Percentiles rank a stretch among this genome's conserved stretches.
These are phyloP conservation scores for Ictalurus furcatus DNA, from an alignment of 2,113 vertebrate genomes.

Conservation along the genomic window DNA sequence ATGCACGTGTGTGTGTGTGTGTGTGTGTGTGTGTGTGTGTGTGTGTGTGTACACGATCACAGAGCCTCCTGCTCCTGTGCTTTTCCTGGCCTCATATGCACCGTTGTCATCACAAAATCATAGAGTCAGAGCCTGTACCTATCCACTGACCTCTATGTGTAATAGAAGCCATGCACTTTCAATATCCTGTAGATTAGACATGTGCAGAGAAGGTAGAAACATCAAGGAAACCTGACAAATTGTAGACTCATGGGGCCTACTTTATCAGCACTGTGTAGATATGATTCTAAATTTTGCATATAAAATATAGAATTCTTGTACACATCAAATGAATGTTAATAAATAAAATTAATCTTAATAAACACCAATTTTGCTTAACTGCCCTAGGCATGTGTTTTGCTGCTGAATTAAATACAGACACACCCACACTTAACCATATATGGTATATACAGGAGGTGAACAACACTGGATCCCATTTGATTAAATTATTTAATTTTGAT, in stretches of 20 bases:
- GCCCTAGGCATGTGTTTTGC: background rate
- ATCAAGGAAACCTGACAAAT: background rate
- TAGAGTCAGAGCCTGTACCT: slow-evolving; percentile 51
- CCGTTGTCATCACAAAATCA: slow-evolving; percentile 61
- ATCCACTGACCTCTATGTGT: slow-evolving; percentile 39
- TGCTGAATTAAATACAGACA: background rate
- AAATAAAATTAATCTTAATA: background rate
- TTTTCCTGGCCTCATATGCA: slow-evolving; percentile 23
- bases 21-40: background rate
- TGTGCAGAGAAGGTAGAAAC: background rate
- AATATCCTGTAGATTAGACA: slow-evolving; percentile 23
- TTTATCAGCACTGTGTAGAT: background rate
- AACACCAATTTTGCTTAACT: background rate
- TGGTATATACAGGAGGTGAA: background rate
- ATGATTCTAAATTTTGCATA: background rate
- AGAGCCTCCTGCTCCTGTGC: background rate
- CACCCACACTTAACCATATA: background rate
- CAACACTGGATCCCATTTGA: background rate
- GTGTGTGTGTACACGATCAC: background rate
- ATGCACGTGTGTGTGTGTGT: background rate
- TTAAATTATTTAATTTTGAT: background rate
- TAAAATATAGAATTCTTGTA: background rate
- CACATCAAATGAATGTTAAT: background rate
- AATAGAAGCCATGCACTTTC: slow-evolving; percentile 47
- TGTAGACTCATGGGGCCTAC: background rate